Conservation (phyloP, 2,113 vertebrate species). For the Chitala chitala region DNA sequence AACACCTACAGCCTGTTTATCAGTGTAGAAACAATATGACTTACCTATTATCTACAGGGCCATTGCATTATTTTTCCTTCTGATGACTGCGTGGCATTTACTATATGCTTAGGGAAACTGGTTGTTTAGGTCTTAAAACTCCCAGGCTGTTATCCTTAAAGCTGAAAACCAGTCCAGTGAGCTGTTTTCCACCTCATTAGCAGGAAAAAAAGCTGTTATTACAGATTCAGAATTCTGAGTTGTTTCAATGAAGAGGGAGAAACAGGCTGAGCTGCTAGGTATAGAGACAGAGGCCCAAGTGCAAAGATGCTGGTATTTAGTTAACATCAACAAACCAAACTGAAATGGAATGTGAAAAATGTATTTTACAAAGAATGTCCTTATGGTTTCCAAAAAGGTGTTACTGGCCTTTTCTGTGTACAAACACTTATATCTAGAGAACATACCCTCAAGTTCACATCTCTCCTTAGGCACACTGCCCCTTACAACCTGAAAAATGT, state of each 20-base stretch:
- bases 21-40: neutral
- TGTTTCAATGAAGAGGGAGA: too few relatives aligned
- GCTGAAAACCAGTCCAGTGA: neutral
- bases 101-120: neutral
- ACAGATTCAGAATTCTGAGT: neutral
- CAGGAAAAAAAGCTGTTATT: neutral
- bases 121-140: neutral
- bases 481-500: neutral
- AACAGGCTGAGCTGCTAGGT: too few relatives aligned
- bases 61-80: neutral
- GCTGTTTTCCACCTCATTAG: conserved; percentile 9
- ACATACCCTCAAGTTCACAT: neutral
- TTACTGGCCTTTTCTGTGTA: neutral
- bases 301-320: neutral
- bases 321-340: neutral
- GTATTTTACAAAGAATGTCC: neutral
- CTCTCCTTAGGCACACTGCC: neutral
- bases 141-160: neutral
- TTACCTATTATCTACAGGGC: too few relatives aligned
- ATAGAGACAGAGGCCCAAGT: too few relatives aligned
- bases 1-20: neutral
- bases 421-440: neutral
- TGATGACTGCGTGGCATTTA: neutral
- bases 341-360: neutral
- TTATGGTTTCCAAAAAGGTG: neutral